phyloP scores from a whole-genome alignment of 2,113 vertebrate genomes.

The Columba janthina region DNA sequence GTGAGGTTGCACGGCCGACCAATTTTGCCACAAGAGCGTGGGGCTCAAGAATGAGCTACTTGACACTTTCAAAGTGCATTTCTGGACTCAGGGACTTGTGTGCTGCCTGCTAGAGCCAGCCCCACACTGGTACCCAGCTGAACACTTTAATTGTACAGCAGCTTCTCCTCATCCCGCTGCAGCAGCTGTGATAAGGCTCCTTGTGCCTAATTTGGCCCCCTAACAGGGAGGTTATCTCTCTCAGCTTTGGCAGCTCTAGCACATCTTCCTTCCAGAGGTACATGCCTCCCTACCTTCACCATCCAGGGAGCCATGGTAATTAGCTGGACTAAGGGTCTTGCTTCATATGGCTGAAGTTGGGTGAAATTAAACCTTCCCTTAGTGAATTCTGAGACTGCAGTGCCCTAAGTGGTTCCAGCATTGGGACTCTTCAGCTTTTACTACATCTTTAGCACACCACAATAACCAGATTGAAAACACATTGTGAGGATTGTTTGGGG shows the following conservation, averaged over 20 bases:
- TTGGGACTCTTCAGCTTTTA: neutral
- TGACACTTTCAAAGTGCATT: neutral
- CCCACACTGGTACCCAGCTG: neutral
- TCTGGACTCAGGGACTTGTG: neutral
- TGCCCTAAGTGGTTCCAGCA: neutral
- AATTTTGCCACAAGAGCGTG: neutral
- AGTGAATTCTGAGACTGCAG: neutral
- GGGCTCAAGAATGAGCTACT: neutral
- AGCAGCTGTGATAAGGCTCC: neutral
- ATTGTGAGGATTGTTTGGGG: neutral
- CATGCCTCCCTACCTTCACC: neutral
- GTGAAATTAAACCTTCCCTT: neutral
- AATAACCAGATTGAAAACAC: neutral
- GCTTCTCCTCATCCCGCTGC: neutral
- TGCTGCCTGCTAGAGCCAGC: neutral
- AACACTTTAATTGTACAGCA: neutral
- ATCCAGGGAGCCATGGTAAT: neutral
- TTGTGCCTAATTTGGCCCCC: neutral
- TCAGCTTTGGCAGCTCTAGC: neutral
- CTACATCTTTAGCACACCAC: neutral
- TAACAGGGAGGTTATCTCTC: neutral
- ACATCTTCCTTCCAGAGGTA: neutral
- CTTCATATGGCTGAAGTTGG: neutral
- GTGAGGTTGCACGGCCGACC: neutral
- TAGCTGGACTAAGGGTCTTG: neutral